phyloP scores from a whole-genome alignment of 2,888 invertebrate species.

The Onthophagus sagittarius region DNA sequence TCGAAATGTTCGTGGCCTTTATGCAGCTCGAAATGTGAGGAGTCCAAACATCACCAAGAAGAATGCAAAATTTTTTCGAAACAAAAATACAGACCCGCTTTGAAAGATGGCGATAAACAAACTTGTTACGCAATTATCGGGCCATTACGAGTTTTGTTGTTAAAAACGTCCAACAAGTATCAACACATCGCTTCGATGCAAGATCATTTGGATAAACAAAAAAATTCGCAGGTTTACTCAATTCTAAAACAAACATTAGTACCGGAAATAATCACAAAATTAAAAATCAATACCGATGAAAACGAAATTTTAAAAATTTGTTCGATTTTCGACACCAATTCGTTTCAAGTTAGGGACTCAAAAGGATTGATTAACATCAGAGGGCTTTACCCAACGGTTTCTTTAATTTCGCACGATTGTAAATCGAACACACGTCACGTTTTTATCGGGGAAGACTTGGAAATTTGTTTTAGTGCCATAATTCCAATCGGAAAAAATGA shows the following conservation, averaged over 20 bases:
- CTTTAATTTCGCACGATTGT: slow-evolving; percentile 71
- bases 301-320: slow-evolving; percentile 58
- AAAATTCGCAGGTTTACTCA: slow-evolving; percentile 57
- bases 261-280: slow-evolving; percentile 58
- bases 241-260: slow-evolving; percentile 60
- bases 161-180: slow-evolving; percentile 56
- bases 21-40: slow-evolving; percentile 60
- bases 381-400: slow-evolving; percentile 62
- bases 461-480: slow-evolving; percentile 62
- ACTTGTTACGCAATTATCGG: slow-evolving; percentile 65
- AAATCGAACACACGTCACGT: slow-evolving; percentile 68
- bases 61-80: slow-evolving; percentile 62
- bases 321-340: slow-evolving; percentile 69
- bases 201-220: slow-evolving; percentile 60
- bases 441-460: slow-evolving; percentile 57
- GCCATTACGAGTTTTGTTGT: slow-evolving; percentile 61
- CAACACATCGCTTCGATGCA: slow-evolving; percentile 55
- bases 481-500: slow-evolving; percentile 64
- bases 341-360: slow-evolving; percentile 60
- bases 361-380: slow-evolving; percentile 53
- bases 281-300: slow-evolving; percentile 56
- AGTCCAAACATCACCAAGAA: slow-evolving; percentile 52
- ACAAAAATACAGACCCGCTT: slow-evolving; percentile 56
- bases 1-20: slow-evolving; percentile 66
- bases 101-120: slow-evolving; percentile 54